Conservation (phyloP, 2,888 invertebrate species). For the Drosophila lacicola region DNA sequence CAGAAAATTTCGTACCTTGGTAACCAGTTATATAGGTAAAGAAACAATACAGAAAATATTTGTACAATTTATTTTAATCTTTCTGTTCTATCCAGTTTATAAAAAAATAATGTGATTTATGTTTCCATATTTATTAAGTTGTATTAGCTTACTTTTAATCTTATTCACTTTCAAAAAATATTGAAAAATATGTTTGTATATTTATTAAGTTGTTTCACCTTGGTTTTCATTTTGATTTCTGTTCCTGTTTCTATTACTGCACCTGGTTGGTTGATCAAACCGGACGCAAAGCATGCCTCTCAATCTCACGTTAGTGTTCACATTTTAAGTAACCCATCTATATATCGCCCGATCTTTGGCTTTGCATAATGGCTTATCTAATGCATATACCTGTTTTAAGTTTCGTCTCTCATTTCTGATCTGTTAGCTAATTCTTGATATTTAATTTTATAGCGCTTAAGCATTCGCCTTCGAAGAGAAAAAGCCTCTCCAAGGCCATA, state of each 20-base stretch:
- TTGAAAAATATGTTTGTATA: constrained; percentile 2
- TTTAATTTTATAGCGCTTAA: constrained; percentile 90
- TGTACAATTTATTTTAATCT: too few relatives aligned
- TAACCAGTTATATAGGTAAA: constrained; percentile 99
- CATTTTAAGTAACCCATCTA: constrained; percentile 24
- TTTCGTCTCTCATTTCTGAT: neutral
- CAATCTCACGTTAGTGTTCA: constrained; percentile 69
- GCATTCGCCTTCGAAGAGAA: constrained; percentile 98
- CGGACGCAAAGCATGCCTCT: constrained; percentile 73
- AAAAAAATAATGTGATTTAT: too few relatives aligned
- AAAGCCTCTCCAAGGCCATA: constrained; percentile 92
- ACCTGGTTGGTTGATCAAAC: constrained; percentile 47
- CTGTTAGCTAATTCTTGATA: constrained; percentile 12
- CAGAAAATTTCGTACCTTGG: constrained; percentile 99
- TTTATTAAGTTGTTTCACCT: constrained; percentile 17
- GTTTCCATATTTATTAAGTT: too few relatives aligned
- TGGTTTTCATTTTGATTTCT: constrained; percentile 18
- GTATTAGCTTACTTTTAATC: too few relatives aligned
- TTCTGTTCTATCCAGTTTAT: too few relatives aligned
- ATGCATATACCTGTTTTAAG: constrained; percentile 24
- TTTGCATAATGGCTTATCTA: constrained; percentile 51
- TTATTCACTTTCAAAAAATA: constrained; percentile 5
- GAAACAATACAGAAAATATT: constrained; percentile 23
- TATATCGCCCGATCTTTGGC: constrained; percentile 30
- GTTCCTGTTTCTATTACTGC: constrained; percentile 32